A percentile compares a stretch with the other conserved stretches of the same genome.
Evolutionary conservation across 1,140 invertebrate genomes (phyloP).

Genomic region (Drosophila mojavensis): DNA sequence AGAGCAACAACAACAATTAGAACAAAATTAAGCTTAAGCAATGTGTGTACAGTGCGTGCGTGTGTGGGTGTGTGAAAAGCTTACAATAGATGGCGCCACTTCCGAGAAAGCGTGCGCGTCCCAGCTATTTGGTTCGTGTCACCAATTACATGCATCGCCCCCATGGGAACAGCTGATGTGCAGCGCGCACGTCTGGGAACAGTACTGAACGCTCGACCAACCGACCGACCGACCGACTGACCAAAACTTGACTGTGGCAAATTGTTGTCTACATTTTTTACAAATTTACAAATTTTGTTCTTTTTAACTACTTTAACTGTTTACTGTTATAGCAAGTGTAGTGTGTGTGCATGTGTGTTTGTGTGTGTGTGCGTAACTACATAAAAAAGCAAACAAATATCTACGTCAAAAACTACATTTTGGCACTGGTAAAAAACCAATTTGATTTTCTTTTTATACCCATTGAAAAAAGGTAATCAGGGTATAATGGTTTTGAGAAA

Average conservation of each 20-base stretch:
- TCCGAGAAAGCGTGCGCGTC: slow-evolving; percentile 82
- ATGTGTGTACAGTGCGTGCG: slow-evolving; percentile 2
- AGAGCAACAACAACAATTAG: slow-evolving; percentile 19
- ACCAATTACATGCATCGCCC: slow-evolving; percentile 91
- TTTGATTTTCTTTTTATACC: too few relatives aligned
- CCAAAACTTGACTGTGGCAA: slow-evolving; percentile 38
- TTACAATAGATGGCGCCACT: slow-evolving; percentile 85
- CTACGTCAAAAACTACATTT: slow-evolving; percentile 16
- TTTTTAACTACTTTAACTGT: slow-evolving; percentile 60
- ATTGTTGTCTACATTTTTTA: slow-evolving; percentile 41
- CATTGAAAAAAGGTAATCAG: too few relatives aligned
- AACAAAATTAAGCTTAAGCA: slow-evolving; percentile 35
- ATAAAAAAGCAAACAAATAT: slow-evolving; percentile 19
- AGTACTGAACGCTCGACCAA: slow-evolving; percentile 35
- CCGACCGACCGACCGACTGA: slow-evolving; percentile 4
- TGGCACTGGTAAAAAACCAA: slow-evolving; percentile 17
- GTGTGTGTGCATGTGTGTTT: slow-evolving; percentile 9
- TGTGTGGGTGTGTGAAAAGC: slow-evolving; percentile 12
- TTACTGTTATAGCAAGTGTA: slow-evolving; percentile 64
- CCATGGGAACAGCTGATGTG: slow-evolving; percentile 93
- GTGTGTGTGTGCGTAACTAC: slow-evolving; percentile 13
- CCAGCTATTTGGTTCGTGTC: slow-evolving; percentile 85
- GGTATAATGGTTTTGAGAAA: too few relatives aligned
- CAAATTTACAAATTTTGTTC: slow-evolving; percentile 23
- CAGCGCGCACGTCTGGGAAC: slow-evolving; percentile 31